These are phyloP conservation scores for Poicephalus meyeri DNA, from an alignment of 2,113 vertebrate genomes.

Conservation along the genomic window DNA sequence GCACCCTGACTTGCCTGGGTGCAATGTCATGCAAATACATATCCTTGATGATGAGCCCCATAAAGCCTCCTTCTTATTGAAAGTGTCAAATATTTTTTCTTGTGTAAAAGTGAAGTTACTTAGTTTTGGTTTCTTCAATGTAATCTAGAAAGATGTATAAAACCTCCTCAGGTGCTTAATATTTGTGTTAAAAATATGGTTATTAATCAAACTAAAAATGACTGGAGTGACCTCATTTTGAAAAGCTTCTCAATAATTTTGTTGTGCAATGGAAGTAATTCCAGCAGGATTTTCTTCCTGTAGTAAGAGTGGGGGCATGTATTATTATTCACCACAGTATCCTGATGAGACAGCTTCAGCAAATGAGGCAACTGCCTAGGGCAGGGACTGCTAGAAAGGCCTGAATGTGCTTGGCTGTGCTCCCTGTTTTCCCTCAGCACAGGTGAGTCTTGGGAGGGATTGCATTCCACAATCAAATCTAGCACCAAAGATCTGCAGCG, in stretches of 20 bases:
- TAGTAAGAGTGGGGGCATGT: background rate
- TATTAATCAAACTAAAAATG: background rate
- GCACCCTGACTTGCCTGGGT: background rate
- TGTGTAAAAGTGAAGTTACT: background rate
- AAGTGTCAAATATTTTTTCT: background rate
- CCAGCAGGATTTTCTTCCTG: background rate
- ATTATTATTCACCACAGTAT: background rate
- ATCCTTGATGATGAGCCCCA: background rate
- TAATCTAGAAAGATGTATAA: background rate
- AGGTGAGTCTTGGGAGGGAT: background rate
- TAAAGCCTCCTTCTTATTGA: background rate
- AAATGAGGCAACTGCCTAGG: background rate
- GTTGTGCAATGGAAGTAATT: background rate
- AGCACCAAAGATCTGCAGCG: background rate
- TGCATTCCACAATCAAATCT: background rate
- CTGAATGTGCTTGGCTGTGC: background rate
- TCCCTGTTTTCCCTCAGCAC: background rate
- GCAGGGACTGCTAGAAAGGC: background rate
- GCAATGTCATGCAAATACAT: background rate
- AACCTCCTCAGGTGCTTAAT: background rate
- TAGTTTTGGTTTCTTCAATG: background rate
- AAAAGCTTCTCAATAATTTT: background rate
- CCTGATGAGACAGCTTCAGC: background rate
- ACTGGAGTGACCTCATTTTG: background rate
- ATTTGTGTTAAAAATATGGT: background rate